Evolutionary conservation across 2,797 vertebrate genomes (phyloP).

Genomic region (Pseudomugil gertrudae): DNA sequence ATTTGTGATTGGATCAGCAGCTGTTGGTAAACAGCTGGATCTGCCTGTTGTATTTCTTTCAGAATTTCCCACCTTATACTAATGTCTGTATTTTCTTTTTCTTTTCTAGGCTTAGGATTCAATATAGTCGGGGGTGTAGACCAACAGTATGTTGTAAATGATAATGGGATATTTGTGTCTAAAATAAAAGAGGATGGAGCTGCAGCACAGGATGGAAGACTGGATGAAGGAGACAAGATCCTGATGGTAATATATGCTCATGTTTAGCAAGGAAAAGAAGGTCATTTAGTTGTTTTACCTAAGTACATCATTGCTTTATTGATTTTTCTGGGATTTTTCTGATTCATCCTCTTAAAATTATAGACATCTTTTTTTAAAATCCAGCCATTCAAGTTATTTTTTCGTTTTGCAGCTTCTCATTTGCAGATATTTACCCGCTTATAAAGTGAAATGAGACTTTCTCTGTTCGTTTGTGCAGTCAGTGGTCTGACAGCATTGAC

Average conservation of each 20-base stretch:
- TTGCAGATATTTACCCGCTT: background rate
- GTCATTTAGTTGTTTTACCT: background rate
- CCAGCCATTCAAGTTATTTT: background rate
- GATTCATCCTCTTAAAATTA: background rate
- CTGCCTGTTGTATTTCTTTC: background rate
- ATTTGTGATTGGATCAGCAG: constrained; percentile 18
- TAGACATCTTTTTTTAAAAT: background rate
- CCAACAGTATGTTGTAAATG: constrained; percentile 88
- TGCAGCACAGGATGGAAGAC: constrained; percentile 89
- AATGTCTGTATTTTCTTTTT: constrained; percentile 11
- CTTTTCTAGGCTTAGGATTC: constrained; percentile 91
- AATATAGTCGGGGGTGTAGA: constrained; percentile 97
- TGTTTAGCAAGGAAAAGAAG: background rate
- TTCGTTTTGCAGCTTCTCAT: background rate
- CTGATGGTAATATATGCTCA: constrained; percentile 85
- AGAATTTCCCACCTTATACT: background rate
- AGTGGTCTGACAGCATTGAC: background rate
- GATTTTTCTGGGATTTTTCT: background rate
- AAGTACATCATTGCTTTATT: background rate
- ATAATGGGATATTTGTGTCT: constrained; percentile 92
- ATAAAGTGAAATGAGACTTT: background rate
- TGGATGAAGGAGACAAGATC: constrained; percentile 95
- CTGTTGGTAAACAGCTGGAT: background rate
- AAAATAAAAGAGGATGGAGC: constrained; percentile 94
- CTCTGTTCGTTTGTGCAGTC: too few relatives aligned